Conservation (phyloP, 2,113 vertebrate species). For the Paraplagusia blochii region DNA sequence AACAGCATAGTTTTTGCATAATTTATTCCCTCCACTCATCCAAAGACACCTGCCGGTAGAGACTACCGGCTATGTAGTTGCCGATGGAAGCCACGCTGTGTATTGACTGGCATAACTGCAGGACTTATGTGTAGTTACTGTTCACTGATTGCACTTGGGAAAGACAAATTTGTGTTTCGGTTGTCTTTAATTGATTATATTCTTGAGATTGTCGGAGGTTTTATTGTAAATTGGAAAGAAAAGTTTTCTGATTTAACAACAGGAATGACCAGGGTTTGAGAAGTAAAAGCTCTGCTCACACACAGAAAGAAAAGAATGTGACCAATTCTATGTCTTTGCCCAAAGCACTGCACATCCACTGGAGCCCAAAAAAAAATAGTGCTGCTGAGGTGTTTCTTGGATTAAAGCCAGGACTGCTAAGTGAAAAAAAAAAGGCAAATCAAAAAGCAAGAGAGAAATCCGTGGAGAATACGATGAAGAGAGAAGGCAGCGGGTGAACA, state of each 20-base stretch:
- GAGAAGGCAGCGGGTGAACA: conserved; percentile 31
- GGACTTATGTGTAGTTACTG: conserved; percentile 31
- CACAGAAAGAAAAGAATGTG: too few relatives aligned
- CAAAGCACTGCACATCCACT: too few relatives aligned
- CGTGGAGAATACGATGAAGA: conserved; percentile 37
- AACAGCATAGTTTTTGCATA: conserved; percentile 35
- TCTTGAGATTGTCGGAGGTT: too few relatives aligned
- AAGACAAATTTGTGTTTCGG: background rate
- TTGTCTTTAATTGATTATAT: conserved; percentile 32
- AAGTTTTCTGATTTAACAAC: too few relatives aligned
- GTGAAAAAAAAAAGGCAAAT: conserved; percentile 74
- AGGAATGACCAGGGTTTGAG: background rate
- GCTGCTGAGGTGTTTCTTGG: conserved; percentile 65
- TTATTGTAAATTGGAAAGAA: too few relatives aligned
- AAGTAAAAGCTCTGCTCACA: too few relatives aligned
- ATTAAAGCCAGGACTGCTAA: conserved; percentile 62
- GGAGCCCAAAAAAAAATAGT: background rate
- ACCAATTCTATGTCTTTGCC: too few relatives aligned
- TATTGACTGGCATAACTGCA: conserved; percentile 52
- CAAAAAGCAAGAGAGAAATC: conserved; percentile 55
- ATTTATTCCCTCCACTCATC: conserved; percentile 22
- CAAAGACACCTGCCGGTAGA: conserved; percentile 50
- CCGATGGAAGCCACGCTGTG: conserved; percentile 24
- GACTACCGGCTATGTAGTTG: conserved; percentile 28
- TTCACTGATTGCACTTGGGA: conserved; percentile 29